phyloP scores from a whole-genome alignment of 2,888 invertebrate genomes.

The Malthinus seriepunctatus region DNA sequence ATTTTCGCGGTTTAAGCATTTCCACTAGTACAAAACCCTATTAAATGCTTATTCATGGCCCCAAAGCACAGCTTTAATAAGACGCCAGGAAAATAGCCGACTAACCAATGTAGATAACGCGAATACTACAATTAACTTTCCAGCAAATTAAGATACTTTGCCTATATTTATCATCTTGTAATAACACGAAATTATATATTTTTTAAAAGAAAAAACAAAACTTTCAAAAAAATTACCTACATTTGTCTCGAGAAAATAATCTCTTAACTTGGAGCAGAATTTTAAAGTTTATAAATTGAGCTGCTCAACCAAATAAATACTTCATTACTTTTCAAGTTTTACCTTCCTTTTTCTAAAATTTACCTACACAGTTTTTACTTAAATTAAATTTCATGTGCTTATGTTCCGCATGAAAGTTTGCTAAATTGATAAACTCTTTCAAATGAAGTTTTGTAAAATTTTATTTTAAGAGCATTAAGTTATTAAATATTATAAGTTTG shows the following conservation, averaged over 20 bases:
- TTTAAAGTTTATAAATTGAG: slow-evolving; percentile 6
- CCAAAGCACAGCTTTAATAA: slow-evolving; percentile 10
- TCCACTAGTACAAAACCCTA: slow-evolving; percentile 10
- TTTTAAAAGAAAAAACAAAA: slow-evolving; percentile 2
- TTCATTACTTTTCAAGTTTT: neutral
- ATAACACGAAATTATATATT: neutral
- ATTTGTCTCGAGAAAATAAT: neutral
- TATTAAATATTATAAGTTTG: too few relatives aligned
- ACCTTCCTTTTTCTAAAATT: too few relatives aligned
- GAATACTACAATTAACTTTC: slow-evolving; percentile 10
- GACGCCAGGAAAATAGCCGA: slow-evolving; percentile 13
- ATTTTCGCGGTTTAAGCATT: slow-evolving; percentile 13
- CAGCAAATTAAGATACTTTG: slow-evolving; percentile 6
- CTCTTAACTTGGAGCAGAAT: neutral
- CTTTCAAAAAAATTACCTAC: neutral
- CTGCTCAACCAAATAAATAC: neutral
- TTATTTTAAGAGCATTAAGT: too few relatives aligned
- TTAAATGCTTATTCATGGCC: slow-evolving; percentile 17
- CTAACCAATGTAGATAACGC: slow-evolving; percentile 15
- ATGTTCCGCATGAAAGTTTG: too few relatives aligned
- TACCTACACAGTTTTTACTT: too few relatives aligned
- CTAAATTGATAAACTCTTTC: too few relatives aligned
- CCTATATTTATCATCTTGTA: slow-evolving; percentile 8
- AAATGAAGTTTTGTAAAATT: too few relatives aligned
- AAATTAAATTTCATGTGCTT: too few relatives aligned